phyloP scores from a whole-genome alignment of 35 echinoderm and acorn worm genomes.

The Ophiothrix spiculata region DNA sequence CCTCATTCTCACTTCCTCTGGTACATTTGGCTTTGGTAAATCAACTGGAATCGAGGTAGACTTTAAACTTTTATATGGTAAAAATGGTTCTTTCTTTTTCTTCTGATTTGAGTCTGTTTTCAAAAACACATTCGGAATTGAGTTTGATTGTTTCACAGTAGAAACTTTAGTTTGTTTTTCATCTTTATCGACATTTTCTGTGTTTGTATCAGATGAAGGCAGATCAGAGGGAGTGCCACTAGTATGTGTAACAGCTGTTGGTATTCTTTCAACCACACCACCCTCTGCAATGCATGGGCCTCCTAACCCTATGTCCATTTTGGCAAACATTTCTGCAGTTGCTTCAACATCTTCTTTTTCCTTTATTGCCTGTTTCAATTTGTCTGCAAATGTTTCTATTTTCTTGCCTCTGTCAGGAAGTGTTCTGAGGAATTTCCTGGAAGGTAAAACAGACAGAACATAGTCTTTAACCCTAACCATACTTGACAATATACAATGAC shows the following conservation, averaged over 20 bases:
- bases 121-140: conserved; percentile 9
- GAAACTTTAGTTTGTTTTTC: background rate
- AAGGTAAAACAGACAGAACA: background rate
- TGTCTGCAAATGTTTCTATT: conserved; percentile 41
- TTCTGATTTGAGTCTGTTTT: conserved; percentile 4
- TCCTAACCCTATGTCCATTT: conserved; percentile 49
- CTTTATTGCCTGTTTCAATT: conserved; percentile 28
- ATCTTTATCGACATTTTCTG: background rate
- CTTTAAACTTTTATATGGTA: conserved; percentile 43
- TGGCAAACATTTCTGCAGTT: conserved; percentile 44
- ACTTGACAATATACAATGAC: background rate
- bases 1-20: background rate
- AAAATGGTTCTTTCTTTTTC: conserved; percentile 15
- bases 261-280: background rate
- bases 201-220: background rate
- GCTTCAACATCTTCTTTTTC: conserved; percentile 29
- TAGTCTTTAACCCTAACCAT: background rate
- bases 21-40: conserved; percentile 7
- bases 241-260: background rate
- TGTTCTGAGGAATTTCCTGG: conserved; percentile 23
- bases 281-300: background rate
- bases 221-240: too few species aligned
- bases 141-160: background rate
- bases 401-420: conserved; percentile 58
- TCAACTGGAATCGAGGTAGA: conserved; percentile 31